Conservation (phyloP, 1,140 invertebrate species). For the Rhagoletis zephyria region DNA sequence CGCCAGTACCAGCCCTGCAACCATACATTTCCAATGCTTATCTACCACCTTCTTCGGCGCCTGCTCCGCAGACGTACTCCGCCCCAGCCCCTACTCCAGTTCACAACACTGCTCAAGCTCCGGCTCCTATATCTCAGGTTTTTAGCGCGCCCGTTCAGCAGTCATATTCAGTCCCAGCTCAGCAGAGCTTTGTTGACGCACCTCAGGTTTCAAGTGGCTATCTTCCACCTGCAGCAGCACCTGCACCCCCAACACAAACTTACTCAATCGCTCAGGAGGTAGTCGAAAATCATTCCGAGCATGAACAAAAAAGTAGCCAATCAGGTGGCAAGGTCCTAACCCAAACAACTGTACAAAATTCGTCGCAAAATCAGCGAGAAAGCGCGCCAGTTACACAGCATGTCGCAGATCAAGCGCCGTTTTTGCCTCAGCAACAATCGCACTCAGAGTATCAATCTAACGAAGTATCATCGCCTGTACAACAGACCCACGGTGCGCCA, state of each 20-base stretch:
- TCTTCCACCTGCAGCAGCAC: not conserved
- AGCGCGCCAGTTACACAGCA: not conserved
- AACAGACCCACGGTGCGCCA: not conserved
- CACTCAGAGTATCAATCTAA: not conserved
- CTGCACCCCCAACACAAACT: not conserved
- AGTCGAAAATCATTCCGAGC: not conserved
- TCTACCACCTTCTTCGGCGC: not conserved
- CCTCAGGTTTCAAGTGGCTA: not conserved
- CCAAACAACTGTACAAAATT: not conserved
- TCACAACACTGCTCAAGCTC: too few species aligned
- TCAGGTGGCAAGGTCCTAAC: not conserved
- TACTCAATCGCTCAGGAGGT: not conserved
- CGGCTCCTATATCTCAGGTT: too few species aligned
- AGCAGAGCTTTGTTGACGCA: too few species aligned
- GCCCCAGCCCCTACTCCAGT: too few species aligned
- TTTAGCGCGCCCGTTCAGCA: too few species aligned
- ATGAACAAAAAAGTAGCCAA: not conserved
- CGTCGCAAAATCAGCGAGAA: not conserved
- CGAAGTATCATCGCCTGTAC: not conserved
- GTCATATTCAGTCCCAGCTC: not conserved
- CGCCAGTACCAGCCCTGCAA: not conserved
- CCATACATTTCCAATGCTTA: not conserved
- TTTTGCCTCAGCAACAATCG: not conserved
- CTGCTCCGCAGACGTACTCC: conserved; percentile 1
- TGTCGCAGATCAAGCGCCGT: not conserved